Base-by-base conservation (phyloP, 2,888 invertebrate genomes). In the Poecilus cupreus region DNA sequence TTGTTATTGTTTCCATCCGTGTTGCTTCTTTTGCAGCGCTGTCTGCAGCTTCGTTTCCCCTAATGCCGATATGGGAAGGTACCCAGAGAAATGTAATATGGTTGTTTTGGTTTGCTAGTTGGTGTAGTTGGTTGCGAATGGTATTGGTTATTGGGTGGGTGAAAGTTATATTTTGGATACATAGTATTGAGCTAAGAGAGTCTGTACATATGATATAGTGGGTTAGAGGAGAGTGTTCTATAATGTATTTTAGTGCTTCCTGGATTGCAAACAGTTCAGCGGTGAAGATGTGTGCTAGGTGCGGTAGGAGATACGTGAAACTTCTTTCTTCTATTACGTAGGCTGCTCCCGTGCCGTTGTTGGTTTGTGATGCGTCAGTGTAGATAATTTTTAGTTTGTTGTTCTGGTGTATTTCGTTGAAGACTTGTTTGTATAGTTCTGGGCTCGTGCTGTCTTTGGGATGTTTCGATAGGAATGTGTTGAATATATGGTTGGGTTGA, bases 251-350 rank as follows among this genome's bases (percentile, higher is more conserved):
- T 20, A 51, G 16, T 51, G 51, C 16, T 51, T 51, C 20, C 5
- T 51, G 8, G 51, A 51, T 51, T 51, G 51, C 51, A 18, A 51
- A 51, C 51, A 51, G 51, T 51, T 51, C 51, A 18, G 51, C 51
- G 8, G 51, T 51, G 51, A 51, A 16, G 4, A 51, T 51, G 10
- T 51, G 16, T 20, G 51, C 18, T 51, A 51, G 6, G 6, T 51
- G 11, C 18, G 51, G 51, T 18, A 51, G 51, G 18, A 18, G 51
- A n/a, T 46, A 26, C 26, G 2, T 26, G 26, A 26, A 26, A 5
- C 26, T 26, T 26, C 26, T 26, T 26, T 26, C 26, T 26, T 26
- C 26, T 26, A 5, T 26, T 2, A 26, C 26, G 26, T 3, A 26
- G 26, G 26, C 26, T 3, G 26, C 26, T 26, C 26, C 26, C 2